A percentile compares a stretch with the other conserved stretches of the same genome.
These are phyloP conservation scores for Eudemis profundana DNA, from an alignment of 2,888 invertebrate genomes.

Conservation along the genomic window DNA sequence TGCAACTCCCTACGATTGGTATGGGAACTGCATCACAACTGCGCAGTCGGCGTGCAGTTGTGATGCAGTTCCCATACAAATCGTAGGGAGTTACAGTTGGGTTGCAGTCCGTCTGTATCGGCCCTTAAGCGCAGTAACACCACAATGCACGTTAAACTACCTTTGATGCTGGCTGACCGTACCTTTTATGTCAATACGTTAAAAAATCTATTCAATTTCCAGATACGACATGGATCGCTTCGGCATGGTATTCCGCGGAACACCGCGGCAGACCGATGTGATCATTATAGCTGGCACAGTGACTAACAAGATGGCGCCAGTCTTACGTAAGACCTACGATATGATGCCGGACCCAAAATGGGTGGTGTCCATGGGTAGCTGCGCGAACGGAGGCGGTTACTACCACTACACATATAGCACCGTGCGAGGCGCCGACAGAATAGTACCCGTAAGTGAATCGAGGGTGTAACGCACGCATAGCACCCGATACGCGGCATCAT, in stretches of 20 bases:
- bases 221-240: conserved; percentile 98
- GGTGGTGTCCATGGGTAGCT: conserved; percentile 99
- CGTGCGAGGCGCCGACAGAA: conserved; percentile 85
- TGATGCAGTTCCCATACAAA: too few species aligned
- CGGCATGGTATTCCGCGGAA: conserved; percentile 98
- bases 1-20: too few species aligned
- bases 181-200: too few species aligned
- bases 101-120: too few species aligned
- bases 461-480: background rate
- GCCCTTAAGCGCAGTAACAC: too few species aligned
- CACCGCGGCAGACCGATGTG: conserved; percentile 98
- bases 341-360: conserved; percentile 98
- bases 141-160: too few species aligned
- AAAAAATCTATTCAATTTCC: conserved; percentile 11
- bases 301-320: conserved; percentile 99
- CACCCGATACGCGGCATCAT: background rate
- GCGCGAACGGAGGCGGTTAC: conserved; percentile 99
- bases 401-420: conserved; percentile 99
- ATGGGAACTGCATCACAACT: too few species aligned
- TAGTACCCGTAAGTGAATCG: conserved; percentile 67
- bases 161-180: too few species aligned
- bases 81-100: too few species aligned
- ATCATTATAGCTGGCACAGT: conserved; percentile 99
- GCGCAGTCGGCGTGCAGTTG: too few species aligned
- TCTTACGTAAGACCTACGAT: conserved; percentile 97